phyloP scores from a whole-genome alignment of 2,113 vertebrate species.

The Orthonyx spaldingii region DNA sequence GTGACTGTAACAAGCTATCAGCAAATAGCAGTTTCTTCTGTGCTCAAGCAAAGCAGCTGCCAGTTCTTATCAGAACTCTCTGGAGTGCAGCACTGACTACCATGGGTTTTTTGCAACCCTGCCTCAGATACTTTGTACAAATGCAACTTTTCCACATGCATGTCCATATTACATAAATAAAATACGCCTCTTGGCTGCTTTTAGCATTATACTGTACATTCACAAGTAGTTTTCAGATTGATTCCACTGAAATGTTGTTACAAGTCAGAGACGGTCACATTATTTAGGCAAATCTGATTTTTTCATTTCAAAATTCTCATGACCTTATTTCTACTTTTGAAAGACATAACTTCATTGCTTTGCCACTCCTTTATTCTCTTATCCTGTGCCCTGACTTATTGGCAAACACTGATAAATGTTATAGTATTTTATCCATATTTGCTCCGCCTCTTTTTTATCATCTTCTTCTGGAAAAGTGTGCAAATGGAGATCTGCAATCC shows the following conservation, averaged over 20 bases:
- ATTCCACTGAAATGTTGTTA: background rate
- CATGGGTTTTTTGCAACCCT: accelerated
- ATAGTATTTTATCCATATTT: background rate
- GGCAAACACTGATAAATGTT: background rate
- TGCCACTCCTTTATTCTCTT: background rate
- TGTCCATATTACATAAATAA: background rate
- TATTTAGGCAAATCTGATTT: background rate
- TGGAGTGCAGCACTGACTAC: background rate
- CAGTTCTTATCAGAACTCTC: background rate
- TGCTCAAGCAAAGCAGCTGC: background rate
- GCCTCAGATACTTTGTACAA: background rate
- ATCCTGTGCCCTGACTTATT: background rate
- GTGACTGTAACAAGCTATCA: background rate
- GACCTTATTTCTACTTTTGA: background rate
- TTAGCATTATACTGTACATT: background rate
- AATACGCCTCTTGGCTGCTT: background rate
- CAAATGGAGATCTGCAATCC: background rate
- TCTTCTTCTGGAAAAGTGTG: background rate
- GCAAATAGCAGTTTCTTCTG: background rate
- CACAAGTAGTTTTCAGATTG: background rate
- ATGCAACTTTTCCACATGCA: background rate
- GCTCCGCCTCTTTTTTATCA: background rate
- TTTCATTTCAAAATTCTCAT: background rate
- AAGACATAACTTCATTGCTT: background rate
- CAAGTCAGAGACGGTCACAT: background rate